Conservation (phyloP, 1,140 invertebrate genomes). For the Cydia strobilella region DNA sequence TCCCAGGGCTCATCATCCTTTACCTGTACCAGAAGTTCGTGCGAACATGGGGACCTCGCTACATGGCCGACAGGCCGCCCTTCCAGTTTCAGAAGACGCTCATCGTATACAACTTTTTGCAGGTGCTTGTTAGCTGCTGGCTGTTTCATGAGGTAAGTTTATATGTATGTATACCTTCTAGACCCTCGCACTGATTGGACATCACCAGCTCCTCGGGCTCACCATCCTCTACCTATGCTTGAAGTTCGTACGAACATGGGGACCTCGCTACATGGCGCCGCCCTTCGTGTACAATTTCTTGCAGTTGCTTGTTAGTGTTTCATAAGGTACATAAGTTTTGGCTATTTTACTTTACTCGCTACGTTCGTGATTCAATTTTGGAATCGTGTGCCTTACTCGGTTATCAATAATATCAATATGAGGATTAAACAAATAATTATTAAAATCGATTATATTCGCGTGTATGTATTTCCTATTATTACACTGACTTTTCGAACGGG, state of each 20-base stretch:
- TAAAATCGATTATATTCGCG: too few relatives aligned
- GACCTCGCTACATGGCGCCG: conserved; percentile 83
- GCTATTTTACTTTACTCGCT: too few relatives aligned
- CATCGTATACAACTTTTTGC: conserved; percentile 90
- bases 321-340: too few relatives aligned
- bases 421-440: too few relatives aligned
- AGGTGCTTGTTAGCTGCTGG: conserved; percentile 88
- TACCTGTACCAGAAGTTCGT: conserved; percentile 87
- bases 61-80: conserved; percentile 90
- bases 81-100: conserved; percentile 88
- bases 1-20: conserved; percentile 86
- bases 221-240: background rate
- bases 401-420: too few relatives aligned
- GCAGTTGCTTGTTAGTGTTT: conserved; percentile 89
- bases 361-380: too few relatives aligned
- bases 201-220: conserved; percentile 72
- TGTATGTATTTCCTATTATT: too few relatives aligned
- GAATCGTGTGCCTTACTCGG: too few relatives aligned
- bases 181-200: background rate
- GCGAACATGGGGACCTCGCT: conserved; percentile 86
- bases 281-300: conserved; percentile 91
- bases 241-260: background rate
- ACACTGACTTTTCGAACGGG: too few relatives aligned
- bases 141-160: conserved; percentile 84
- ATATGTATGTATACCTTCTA: background rate